Evolutionary conservation across 2,888 invertebrate genomes (phyloP), one percentile per base, ranked within the genome.

Genomic region (Dynastes tityus): DNA sequence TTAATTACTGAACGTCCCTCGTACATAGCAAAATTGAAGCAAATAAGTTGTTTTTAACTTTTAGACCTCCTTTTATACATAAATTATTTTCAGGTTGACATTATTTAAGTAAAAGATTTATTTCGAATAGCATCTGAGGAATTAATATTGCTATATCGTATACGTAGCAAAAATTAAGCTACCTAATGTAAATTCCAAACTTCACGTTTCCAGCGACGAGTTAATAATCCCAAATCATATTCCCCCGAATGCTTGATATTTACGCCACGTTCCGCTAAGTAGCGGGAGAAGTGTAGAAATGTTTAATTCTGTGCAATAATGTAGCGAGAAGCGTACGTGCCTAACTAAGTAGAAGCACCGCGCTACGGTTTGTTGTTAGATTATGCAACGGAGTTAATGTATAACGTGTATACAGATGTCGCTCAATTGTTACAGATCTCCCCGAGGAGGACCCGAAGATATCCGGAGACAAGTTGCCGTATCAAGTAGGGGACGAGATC

Each of bases 381-480:
- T 73, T 73, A 73, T 73, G 58, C 73, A 40, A 40, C 58, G 53
- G 40, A 73, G 73, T 73, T 73, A 32, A 40, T 37, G 32, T 37
- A 5, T 73, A 73, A 58, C 73, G 58, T 73, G 73, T 73, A 73
- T 73, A 73, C 73, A 73, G 73, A 73, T 73, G 73, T 73, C 73
- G 73, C 61, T 73, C 73, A 73, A 73, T 82, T 78, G 76, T 82
- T 84, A 37, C 87, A 93, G 93, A 92, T 90, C 87, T 93, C 83
- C 93, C 93, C 27, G 90, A 91, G 82, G 93, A 93, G 86, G 92
- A 92, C 6, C 93, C 93, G 51, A 91, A 91, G 87, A 94, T 94
- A 88, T 91, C 91, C 71, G 93, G 93, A 71, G 92, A 92, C 83
- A 91, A 92, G 84, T 90, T 91, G 86, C 91, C 92, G 84, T 93